A percentile compares a stretch with the other conserved stretches of the same genome.
These are phyloP conservation scores for Semotilus atromaculatus DNA, from an alignment of 2,797 vertebrate species.

Conservation along the genomic window DNA sequence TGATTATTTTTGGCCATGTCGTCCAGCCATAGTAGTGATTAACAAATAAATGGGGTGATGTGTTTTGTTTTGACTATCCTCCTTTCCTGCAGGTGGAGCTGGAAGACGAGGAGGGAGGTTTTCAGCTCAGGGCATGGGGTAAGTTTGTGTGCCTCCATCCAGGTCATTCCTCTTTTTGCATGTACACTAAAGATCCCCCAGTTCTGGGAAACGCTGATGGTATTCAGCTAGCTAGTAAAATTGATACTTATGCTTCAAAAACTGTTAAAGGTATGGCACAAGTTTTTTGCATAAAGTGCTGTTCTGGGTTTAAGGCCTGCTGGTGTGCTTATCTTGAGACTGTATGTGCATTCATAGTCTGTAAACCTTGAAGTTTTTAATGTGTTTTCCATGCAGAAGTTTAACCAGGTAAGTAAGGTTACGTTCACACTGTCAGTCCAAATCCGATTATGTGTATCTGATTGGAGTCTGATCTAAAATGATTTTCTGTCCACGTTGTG, in stretches of 20 bases:
- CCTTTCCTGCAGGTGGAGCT: conserved; percentile 77
- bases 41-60: conserved; percentile 19
- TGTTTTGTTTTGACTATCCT: conserved; percentile 3
- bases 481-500: not conserved
- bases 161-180: conserved; percentile 48
- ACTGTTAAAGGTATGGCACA: not conserved
- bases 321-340: conserved; percentile 20
- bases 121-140: conserved; percentile 99
- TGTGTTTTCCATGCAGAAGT: not conserved
- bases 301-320: not conserved
- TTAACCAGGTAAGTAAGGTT: conserved; percentile 19
- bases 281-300: not conserved
- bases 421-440: not conserved
- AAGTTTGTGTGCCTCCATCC: conserved; percentile 71
- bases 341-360: conserved; percentile 12
- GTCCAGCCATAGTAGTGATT: too few species aligned
- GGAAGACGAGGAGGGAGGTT: conserved; percentile 95
- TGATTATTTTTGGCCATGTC: too few species aligned
- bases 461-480: not conserved
- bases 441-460: not conserved
- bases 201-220: not conserved
- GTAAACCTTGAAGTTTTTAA: not conserved
- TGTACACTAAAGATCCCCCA: conserved; percentile 69
- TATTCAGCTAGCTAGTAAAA: not conserved
- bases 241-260: not conserved